These are phyloP conservation scores for Monoplex corrugatus DNA, from an alignment of 2,888 invertebrate species.

Conservation along the genomic window DNA sequence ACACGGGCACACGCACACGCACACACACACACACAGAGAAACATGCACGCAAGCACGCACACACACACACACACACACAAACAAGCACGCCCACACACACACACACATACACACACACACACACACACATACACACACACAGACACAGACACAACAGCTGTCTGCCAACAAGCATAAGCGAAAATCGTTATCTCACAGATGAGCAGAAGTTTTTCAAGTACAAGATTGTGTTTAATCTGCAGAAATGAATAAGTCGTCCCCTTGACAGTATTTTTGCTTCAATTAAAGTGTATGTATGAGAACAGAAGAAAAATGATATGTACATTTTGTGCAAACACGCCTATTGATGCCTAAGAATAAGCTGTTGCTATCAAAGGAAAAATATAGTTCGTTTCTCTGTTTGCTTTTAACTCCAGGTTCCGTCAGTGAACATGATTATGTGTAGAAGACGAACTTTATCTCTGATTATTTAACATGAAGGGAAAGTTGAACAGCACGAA, in stretches of 20 bases:
- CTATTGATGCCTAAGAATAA: no score
- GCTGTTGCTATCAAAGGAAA: no score
- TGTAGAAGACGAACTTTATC: neutral
- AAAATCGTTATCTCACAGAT: neutral
- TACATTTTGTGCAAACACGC: no score
- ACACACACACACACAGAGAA: neutral
- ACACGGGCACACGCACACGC: neutral
- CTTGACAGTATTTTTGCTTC: neutral
- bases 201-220: neutral
- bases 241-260: neutral
- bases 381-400: no score
- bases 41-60: neutral
- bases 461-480: neutral
- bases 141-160: neutral
- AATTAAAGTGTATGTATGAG: neutral
- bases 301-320: neutral
- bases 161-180: neutral
- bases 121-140: neutral
- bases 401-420: no score
- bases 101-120: no score
- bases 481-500: neutral
- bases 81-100: conserved; percentile 10
- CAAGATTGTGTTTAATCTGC: neutral
- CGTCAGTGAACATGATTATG: neutral
- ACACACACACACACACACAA: conserved; percentile 35